Percentiles rank a stretch among this genome's conserved stretches.
Conservation (phyloP, 2,797 vertebrate species). For the Notoglanidium macrostoma region DNA sequence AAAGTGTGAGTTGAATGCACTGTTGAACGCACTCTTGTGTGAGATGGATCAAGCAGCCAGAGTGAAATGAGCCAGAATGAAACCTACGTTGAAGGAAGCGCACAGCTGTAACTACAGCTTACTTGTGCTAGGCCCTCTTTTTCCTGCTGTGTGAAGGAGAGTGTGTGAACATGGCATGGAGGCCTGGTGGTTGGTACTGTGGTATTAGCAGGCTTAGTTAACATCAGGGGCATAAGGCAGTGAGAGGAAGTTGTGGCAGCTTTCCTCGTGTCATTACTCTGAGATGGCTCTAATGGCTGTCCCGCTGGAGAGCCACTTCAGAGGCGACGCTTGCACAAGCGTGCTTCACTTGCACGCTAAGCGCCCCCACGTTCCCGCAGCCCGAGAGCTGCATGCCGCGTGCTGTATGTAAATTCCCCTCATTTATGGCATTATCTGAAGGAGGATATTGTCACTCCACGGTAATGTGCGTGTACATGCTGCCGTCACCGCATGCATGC, state of each 20-base stretch:
- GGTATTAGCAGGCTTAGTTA: conserved; percentile 53
- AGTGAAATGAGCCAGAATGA: conserved; percentile 31
- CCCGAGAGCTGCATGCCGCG: conserved; percentile 48
- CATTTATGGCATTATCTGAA: conserved; percentile 83
- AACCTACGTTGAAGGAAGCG: conserved; percentile 27
- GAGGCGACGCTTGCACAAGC: conserved; percentile 59
- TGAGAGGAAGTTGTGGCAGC: conserved; percentile 53
- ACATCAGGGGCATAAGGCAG: conserved; percentile 49
- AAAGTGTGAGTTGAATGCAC: conserved; percentile 1
- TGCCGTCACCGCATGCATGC: conserved; percentile 70
- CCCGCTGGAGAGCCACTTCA: conserved; percentile 76
- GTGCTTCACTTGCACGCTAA: conserved; percentile 44
- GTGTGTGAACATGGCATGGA: conserved; percentile 40
- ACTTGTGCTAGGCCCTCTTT: conserved; percentile 27
- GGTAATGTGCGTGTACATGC: conserved; percentile 73
- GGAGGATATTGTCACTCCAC: conserved; percentile 78
- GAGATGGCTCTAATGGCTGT: conserved; percentile 79
- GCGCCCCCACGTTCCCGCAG: conserved; percentile 46
- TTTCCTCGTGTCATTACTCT: conserved; percentile 76
- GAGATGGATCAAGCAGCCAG: conserved; percentile 27
- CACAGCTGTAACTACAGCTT: conserved; percentile 45
- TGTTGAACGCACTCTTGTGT: not conserved
- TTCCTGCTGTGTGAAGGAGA: conserved; percentile 6
- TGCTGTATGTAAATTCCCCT: conserved; percentile 80
- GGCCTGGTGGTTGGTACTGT: conserved; percentile 40